These are phyloP conservation scores for Morus bassanus DNA, from an alignment of 2,797 vertebrate species.

Conservation along the genomic window DNA sequence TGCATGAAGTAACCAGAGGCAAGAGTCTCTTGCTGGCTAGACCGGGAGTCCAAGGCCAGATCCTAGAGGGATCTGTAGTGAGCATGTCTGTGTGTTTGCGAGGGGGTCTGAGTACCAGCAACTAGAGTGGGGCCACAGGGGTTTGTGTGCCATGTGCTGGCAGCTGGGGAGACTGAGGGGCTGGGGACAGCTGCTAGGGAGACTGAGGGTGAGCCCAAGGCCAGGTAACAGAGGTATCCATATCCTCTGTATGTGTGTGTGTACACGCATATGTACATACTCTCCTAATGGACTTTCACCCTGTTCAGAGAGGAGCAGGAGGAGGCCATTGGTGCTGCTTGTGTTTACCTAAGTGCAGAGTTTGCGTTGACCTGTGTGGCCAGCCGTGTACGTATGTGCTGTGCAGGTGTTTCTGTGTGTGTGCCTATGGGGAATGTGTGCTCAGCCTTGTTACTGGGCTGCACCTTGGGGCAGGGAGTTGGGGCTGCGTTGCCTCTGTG, in stretches of 20 bases:
- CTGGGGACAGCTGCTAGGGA: neutral
- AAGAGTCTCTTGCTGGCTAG: neutral
- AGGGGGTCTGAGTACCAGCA: neutral
- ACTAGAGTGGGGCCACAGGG: neutral
- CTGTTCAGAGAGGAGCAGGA: neutral
- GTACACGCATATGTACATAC: fast-evolving
- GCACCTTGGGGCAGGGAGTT: neutral
- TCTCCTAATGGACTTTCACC: neutral
- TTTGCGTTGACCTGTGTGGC: neutral
- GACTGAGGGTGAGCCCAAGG: fast-evolving
- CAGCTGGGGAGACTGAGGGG: neutral
- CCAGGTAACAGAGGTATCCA: neutral
- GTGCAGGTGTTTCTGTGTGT: neutral
- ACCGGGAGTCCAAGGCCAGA: neutral
- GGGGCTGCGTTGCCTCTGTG: fast-evolving
- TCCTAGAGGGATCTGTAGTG: neutral
- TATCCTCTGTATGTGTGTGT: fast-evolving
- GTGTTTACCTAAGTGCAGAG: neutral
- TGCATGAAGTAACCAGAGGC: neutral
- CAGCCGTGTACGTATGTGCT: neutral
- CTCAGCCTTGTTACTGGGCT: fast-evolving
- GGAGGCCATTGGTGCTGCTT: neutral
- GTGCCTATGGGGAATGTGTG: fast-evolving
- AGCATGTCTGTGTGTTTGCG: neutral
- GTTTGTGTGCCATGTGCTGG: fast-evolving